Conservation (phyloP, 2,888 invertebrate genomes). For the Zele albiditarsus region DNA sequence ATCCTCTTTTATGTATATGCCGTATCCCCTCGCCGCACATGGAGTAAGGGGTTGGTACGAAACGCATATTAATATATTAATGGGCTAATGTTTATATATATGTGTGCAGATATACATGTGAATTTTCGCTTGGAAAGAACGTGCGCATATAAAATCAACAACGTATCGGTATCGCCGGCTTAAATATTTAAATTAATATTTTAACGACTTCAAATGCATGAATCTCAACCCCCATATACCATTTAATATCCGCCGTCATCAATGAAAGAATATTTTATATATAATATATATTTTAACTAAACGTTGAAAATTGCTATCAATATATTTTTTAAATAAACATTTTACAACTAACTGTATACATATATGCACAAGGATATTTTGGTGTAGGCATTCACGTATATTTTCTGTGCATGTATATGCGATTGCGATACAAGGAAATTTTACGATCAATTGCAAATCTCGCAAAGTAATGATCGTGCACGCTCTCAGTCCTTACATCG, state of each 20-base stretch:
- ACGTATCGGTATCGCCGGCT: slow-evolving; percentile 40
- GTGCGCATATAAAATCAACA: slow-evolving; percentile 45
- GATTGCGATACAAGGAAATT: slow-evolving; percentile 47
- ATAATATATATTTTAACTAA: not conserved
- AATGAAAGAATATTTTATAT: not conserved
- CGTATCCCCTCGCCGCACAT: slow-evolving; percentile 37
- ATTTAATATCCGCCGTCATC: not conserved
- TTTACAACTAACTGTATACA: no score
- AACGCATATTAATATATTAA: slow-evolving; percentile 60
- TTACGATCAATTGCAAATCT: slow-evolving; percentile 61
- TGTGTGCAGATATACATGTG: slow-evolving; percentile 12
- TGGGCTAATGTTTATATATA: slow-evolving; percentile 54
- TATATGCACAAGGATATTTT: not conserved
- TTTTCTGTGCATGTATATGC: not conserved
- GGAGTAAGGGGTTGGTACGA: slow-evolving; percentile 26
- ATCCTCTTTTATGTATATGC: slow-evolving; percentile 31
- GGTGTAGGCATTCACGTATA: not conserved
- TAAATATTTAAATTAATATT: not conserved
- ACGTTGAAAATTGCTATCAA: no score
- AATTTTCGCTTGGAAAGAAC: not conserved
- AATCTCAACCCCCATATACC: not conserved
- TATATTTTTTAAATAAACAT: no score
- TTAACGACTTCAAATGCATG: not conserved
- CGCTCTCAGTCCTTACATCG: slow-evolving; percentile 49
- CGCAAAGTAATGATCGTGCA: slow-evolving; percentile 63